Conservation (phyloP, 2,797 vertebrate genomes). For the Coluber constrictor region DNA sequence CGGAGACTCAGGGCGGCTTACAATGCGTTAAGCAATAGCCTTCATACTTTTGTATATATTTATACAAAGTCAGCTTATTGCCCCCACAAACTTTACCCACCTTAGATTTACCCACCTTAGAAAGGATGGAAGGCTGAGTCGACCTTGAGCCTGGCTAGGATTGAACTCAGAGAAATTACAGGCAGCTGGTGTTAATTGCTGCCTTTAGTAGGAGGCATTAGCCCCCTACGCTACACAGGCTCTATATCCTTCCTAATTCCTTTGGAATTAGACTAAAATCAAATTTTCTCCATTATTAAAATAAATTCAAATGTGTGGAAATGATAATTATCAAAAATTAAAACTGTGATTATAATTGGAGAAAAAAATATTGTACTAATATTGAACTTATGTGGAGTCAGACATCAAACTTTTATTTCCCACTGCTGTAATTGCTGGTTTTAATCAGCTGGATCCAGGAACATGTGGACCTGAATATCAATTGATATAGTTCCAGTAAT, state of each 20-base stretch:
- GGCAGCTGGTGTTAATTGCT: too few relatives aligned
- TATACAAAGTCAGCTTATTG: too few relatives aligned
- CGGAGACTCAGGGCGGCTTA: too few relatives aligned
- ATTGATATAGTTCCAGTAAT: constrained; percentile 10
- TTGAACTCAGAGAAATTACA: too few relatives aligned
- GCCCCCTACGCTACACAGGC: too few relatives aligned
- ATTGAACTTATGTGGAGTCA: neutral
- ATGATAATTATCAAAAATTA: neutral
- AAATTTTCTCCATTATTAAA: neutral
- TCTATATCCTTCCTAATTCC: neutral
- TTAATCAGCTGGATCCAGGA: constrained; percentile 26
- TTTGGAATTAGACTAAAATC: neutral
- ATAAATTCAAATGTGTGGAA: neutral
- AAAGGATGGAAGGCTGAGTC: too few relatives aligned
- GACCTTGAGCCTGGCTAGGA: too few relatives aligned
- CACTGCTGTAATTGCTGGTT: neutral
- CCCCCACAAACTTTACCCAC: too few relatives aligned
- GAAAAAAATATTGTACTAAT: neutral
- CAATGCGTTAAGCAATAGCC: too few relatives aligned
- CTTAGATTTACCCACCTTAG: too few relatives aligned
- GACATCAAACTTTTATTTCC: constrained; percentile 34
- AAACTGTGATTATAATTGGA: neutral
- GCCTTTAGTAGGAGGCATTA: too few relatives aligned
- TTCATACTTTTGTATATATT: too few relatives aligned
- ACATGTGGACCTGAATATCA: neutral